phyloP scores from a whole-genome alignment of 2,888 invertebrate genomes.

The Anagyrus pseudococci region DNA sequence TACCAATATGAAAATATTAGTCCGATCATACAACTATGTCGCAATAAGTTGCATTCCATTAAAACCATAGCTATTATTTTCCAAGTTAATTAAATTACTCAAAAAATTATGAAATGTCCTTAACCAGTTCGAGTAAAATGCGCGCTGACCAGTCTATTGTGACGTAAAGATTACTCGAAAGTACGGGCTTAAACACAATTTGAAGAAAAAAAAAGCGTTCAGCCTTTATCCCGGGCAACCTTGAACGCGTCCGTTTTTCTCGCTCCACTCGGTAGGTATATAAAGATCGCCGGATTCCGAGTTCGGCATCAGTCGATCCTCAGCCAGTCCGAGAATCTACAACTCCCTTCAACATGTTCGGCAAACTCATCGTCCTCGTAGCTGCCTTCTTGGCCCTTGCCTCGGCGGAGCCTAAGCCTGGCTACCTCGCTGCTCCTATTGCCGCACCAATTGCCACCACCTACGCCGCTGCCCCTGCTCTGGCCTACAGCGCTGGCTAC shows the following conservation, averaged over 20 bases:
- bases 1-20: no score
- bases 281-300: not conserved
- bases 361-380: slow-evolving; percentile 24
- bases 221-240: no score
- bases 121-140: no score
- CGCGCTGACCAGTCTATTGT: no score
- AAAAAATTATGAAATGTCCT: no score
- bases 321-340: not conserved
- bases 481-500: not conserved
- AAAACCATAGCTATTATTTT: no score
- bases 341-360: slow-evolving; percentile 20
- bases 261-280: not conserved
- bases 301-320: slow-evolving; percentile 16
- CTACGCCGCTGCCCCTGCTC: not conserved
- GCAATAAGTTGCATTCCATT: no score
- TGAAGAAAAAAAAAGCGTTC: no score
- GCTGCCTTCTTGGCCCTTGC: slow-evolving; percentile 28
- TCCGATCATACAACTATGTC: no score
- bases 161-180: no score
- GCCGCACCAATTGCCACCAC: slow-evolving; percentile 5
- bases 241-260: not conserved
- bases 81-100: no score
- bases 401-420: slow-evolving; percentile 15
- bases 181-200: no score
- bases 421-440: slow-evolving; percentile 3